Evolutionary conservation across 2,113 vertebrate species (phyloP).

Genomic region (Arothron firmamentum): DNA sequence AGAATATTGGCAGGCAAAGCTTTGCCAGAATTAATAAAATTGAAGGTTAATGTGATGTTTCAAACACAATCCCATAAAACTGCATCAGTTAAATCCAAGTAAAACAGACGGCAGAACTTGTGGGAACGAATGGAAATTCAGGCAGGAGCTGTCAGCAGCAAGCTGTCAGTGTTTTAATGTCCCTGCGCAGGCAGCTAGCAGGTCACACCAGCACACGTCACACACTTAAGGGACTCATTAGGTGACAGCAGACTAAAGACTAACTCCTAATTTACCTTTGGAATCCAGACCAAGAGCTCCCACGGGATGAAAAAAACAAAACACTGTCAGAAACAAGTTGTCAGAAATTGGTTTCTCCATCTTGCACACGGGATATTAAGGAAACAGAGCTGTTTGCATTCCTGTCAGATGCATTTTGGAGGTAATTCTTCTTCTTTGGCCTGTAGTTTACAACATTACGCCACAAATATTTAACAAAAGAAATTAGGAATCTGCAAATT

Average conservation of each 20-base stretch:
- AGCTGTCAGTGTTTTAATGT: background rate
- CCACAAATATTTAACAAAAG: background rate
- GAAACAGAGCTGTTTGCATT: conserved; percentile 20
- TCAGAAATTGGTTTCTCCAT: conserved; percentile 13
- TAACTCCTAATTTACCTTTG: conserved; percentile 5
- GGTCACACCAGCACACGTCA: conserved; percentile 21
- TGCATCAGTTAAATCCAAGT: background rate
- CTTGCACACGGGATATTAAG: conserved; percentile 20
- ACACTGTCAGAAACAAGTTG: conserved; percentile 9
- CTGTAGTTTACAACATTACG: no score
- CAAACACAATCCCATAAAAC: conserved; percentile 14
- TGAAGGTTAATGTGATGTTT: conserved; percentile 1
- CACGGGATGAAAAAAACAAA: background rate
- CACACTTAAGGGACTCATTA: conserved; percentile 29
- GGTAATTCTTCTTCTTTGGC: no score
- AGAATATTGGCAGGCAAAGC: background rate
- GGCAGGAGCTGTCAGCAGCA: no score
- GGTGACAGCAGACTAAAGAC: conserved; percentile 10
- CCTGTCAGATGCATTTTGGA: no score
- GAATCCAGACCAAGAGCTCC: no score
- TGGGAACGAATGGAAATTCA: no score
- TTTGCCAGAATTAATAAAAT: background rate
- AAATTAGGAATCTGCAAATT: background rate
- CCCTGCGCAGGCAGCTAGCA: conserved; percentile 1
- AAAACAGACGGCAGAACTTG: no score